Evolutionary conservation across 1,140 invertebrate genomes (phyloP), one percentile per base, ranked within the genome.

Genomic region (Trichonephila clavipes): DNA sequence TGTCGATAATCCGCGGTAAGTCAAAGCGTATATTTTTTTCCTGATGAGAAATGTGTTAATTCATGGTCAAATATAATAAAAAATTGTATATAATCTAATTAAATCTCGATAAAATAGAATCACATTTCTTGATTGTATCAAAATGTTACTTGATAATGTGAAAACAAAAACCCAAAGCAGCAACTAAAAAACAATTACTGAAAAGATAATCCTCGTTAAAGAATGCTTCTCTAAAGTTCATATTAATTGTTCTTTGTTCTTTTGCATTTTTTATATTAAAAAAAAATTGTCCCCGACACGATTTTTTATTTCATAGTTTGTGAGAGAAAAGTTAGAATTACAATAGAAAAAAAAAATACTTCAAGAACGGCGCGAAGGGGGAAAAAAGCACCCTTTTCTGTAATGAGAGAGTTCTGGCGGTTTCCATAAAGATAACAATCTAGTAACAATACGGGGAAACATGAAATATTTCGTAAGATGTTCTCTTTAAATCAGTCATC

Each of bases 371-470:
- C 66, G 10, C 14, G 34, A 64, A 77, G 28, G 58, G 21, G 34
- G 4, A 40, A 64, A 64, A 87, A 87, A 87, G 18, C 28, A 85
- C 86, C 51, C 51, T 88, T 88, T 90, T 51, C 10, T 81, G 89
- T 90, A 90, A 90, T 62, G 40, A 1, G 89, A 90, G 89, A 90
- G n/a, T 62, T 18, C 61, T 90, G 89, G 89, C 89, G 89, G 89
- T 81, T 90, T 90, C 51, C 34, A 58, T 64, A 62, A 82, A 59
- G 89, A 90, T 90, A 82, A 64, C 51, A 77, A 90, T 90, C 89
- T 90, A 5, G 51, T 28, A 90, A 90, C 89, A 90, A 90, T 90
- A 90, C 89, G 69, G 28, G 16, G 89, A 90, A 81, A 34, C 59
- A 14, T 24, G 34, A 58, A 44, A 90, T 58, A 61, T 90, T 90